phyloP scores from a whole-genome alignment of 2,888 invertebrate species.

The Troides oblongomaculatus region DNA sequence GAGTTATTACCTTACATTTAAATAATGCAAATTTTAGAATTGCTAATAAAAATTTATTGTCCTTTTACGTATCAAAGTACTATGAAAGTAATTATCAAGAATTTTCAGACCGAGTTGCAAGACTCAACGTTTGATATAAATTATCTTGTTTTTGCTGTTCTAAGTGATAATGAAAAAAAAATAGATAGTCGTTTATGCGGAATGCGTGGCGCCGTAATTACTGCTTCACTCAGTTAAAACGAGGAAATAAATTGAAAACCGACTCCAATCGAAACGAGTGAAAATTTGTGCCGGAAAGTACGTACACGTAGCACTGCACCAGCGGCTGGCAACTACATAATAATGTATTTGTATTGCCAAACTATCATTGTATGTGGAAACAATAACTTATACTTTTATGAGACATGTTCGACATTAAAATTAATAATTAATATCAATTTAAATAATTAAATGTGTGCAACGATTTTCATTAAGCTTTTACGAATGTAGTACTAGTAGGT shows the following conservation, averaged over 20 bases:
- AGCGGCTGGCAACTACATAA: constrained; percentile 63
- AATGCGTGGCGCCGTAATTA: constrained; percentile 63
- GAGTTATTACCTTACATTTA: too few relatives aligned
- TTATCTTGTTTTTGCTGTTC: too few relatives aligned
- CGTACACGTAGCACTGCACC: constrained; percentile 62
- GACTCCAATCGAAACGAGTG: constrained; percentile 49
- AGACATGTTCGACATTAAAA: constrained; percentile 53
- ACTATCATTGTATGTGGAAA: constrained; percentile 63
- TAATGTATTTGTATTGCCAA: constrained; percentile 72
- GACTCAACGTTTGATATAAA: too few relatives aligned
- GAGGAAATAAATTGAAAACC: constrained; percentile 75
- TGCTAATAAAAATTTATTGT: too few relatives aligned
- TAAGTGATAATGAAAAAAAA: constrained; percentile 39
- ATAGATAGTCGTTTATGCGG: constrained; percentile 60
- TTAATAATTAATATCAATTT: constrained; percentile 46
- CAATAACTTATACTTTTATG: constrained; percentile 57
- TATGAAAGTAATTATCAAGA: too few relatives aligned
- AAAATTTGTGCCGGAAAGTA: constrained; percentile 67
- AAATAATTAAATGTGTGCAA: constrained; percentile 39
- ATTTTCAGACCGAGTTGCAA: too few relatives aligned
- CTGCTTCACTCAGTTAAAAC: constrained; percentile 71
- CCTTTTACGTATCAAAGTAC: too few relatives aligned
- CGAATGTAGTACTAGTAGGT: not conserved
- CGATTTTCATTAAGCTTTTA: constrained; percentile 30
- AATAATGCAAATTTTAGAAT: too few relatives aligned